These are phyloP conservation scores for Rousettus leschenaultii DNA, from an alignment of 2,113 vertebrate species.

Conservation along the genomic window DNA sequence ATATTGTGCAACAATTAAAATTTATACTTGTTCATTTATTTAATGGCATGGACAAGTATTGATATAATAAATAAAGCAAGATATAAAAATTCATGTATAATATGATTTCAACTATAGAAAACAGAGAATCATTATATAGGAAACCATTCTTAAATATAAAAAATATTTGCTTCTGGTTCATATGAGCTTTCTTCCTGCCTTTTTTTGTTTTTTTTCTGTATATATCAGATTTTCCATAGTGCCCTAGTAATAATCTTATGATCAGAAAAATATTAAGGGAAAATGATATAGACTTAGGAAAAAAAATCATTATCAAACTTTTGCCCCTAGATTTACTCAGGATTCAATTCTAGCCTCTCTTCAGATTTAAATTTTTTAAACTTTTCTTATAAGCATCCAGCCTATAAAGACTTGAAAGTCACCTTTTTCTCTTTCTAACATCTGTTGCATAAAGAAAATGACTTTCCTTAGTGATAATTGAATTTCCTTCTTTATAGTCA, in stretches of 20 bases:
- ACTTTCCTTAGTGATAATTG: constrained; percentile 59
- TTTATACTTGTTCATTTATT: neutral
- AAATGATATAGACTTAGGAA: neutral
- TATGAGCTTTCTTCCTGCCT: neutral
- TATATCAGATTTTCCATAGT: neutral
- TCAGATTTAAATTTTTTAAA: neutral
- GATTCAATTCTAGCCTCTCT: constrained; percentile 2
- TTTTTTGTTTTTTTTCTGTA: constrained; percentile 3
- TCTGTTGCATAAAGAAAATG: constrained; percentile 55
- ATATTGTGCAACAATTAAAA: neutral
- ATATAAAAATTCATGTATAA: neutral
- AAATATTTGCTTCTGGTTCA: neutral
- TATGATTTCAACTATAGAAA: neutral
- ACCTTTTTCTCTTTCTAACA: constrained; percentile 32
- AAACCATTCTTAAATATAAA: neutral
- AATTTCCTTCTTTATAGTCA: constrained; percentile 56
- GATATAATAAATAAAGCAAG: neutral
- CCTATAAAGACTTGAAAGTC: constrained; percentile 40
- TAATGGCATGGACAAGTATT: neutral
- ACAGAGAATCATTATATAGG: neutral
- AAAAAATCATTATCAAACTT: neutral
- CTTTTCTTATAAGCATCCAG: neutral
- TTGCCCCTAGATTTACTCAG: neutral
- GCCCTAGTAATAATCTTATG: neutral
- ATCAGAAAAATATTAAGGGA: constrained; percentile 1